A percentile compares a stretch with the other conserved stretches of the same genome.
These are phyloP conservation scores for Aurelia aurita DNA, from an alignment of 30 jellyfish, hydroid and myxozoan species.

Conservation along the genomic window DNA sequence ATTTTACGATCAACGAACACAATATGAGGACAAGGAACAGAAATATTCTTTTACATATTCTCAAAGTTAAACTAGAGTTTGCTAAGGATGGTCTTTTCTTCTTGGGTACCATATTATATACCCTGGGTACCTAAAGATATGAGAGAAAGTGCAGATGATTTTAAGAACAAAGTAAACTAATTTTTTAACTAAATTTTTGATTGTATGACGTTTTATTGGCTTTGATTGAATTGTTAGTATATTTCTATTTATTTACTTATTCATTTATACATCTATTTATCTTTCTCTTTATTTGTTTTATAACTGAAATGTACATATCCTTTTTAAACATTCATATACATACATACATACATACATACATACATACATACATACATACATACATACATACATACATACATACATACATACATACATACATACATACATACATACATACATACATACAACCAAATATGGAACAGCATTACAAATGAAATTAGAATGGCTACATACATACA, in stretches of 20 bases:
- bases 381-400: too few species aligned
- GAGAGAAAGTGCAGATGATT: slow-evolving; percentile 27
- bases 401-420: too few species aligned
- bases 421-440: too few species aligned
- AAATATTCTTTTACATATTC: slow-evolving; percentile 24
- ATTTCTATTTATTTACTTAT: background rate
- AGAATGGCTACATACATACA: too few species aligned
- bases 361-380: too few species aligned
- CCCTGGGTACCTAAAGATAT: slow-evolving; percentile 50
- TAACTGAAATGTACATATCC: too few species aligned
- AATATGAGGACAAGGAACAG: slow-evolving; percentile 57
- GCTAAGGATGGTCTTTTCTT: slow-evolving; percentile 52
- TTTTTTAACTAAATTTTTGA: background rate
- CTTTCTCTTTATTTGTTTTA: slow-evolving; percentile 19
- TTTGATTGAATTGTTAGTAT: slow-evolving; percentile 16
- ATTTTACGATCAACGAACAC: slow-evolving; percentile 56
- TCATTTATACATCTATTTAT: background rate
- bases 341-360: too few species aligned
- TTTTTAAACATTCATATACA: too few species aligned
- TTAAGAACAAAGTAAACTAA: slow-evolving; percentile 1
- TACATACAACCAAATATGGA: too few species aligned
- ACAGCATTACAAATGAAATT: too few species aligned
- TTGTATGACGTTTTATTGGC: slow-evolving; percentile 10
- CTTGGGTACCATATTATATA: slow-evolving; percentile 52
- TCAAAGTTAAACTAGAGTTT: slow-evolving; percentile 46